Evolutionary conservation across 2,888 invertebrate genomes (phyloP), one percentile per base, ranked within the genome.

Genomic region (Seira sanloemensis): DNA sequence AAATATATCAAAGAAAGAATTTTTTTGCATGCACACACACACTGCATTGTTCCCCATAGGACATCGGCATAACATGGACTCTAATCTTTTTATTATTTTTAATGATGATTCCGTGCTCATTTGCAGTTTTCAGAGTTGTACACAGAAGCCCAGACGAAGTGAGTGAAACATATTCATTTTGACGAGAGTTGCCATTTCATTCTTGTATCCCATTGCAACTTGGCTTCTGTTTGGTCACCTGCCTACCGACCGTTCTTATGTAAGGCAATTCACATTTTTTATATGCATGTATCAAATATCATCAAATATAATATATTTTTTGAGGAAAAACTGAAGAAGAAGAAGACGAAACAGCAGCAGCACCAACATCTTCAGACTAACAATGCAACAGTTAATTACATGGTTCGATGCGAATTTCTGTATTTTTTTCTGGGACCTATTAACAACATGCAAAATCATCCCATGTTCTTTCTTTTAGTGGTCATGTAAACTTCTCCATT

Each of bases 321-420:
- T 1, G 26, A 21, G 72, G 50, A 72, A 54, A 73, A 26, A 69
- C n/a, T 37, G 37, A 37, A 37, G 37, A 37, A 37, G 5, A 12
- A 37, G 37, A n/a, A n/a, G n/a, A n/a, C n/a, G n/a, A n/a, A n/a
- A n/a, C n/a, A n/a, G n/a, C n/a, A n/a, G n/a, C n/a, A n/a, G n/a
- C n/a, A n/a, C n/a, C 37, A 37, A 9, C 37, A 9, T 37, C 69
- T 77, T 58, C 68, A 27, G 27, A 67, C 37, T 58, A 26, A 50
- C 21, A 66, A 66, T 79, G 75, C 80, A 80, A 80, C 75, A 58
- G 68, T 72, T 67, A 79, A 80, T 80, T 80, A 80, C 80, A 80
- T 75, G 80, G 80, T 75, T 80, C 24, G 80, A 80, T 80, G 80
- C 80, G 80, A 80, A 80, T 69, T 80, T 80, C n/a, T n/a, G n/a